Base-by-base conservation (phyloP, 2,797 vertebrate genomes). In the Falco biarmicus region DNA sequence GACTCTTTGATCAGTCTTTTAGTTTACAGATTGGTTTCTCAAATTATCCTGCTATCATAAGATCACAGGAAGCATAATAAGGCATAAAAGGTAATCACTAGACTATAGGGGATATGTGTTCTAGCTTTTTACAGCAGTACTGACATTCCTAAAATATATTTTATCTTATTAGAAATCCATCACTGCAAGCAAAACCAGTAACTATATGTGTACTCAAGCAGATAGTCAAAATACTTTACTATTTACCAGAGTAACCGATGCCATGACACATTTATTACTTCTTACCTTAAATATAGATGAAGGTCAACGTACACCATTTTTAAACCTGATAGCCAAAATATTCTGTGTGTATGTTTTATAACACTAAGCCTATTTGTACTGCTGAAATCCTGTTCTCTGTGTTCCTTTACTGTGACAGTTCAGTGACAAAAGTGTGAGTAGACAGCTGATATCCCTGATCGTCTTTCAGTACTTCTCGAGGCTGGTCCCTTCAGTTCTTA, bases 371-470 rank as follows among this genome's bases (percentile, higher is more conserved):
- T 57, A 41, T 25, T 8, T 41, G 21, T 59, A 45, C 19, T 56
- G 41, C 26, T 70, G 51, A 88, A 88, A 26, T 64, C 20, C 9
- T 48, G 13, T 80, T 87, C 31, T 75, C 34, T 51, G 12, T 48
- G 8, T 64, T 73, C 7, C 16, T 32, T 78, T 64, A 76, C 39
- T 69, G 28, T 59, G 60, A 59, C 7, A 48, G 18, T 64, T 76
- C 54, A 41, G 16, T 43, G 16, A 43, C 16, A 18, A 17, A 17
- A 43, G 6, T 80, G 24, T 29, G 25, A 90, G 8, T 47, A 68
- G 9, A 37, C 9, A 71, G 14, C 15, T 43, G 20, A 43, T 59
- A 74, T 22, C 10, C 19, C 7, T 0, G 0, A 22, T 12, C 0
- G 1, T 31, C 22, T 70, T 81, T 48, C 13, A 70, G 37, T 37